Evolutionary conservation across 2,888 invertebrate genomes (phyloP).

Genomic region (Eristalinus sepulchralis): DNA sequence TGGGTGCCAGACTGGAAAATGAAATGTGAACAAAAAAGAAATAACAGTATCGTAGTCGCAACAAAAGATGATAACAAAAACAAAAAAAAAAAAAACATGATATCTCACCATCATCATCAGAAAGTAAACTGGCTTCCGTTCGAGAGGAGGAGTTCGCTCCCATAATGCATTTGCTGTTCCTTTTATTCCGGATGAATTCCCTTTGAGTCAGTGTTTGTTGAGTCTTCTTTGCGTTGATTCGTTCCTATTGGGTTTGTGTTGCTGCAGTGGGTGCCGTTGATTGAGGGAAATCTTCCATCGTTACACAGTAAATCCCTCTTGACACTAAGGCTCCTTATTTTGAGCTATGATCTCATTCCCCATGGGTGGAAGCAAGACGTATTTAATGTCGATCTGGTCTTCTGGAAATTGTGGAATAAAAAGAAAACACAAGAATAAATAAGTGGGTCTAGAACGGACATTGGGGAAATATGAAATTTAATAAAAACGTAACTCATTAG

Average conservation of each 20-base stretch:
- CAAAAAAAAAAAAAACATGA: slow-evolving; percentile 15
- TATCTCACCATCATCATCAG: slow-evolving; percentile 80
- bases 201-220: slow-evolving; percentile 12
- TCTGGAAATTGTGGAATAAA: slow-evolving; percentile 33
- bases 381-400: background rate
- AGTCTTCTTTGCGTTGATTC: background rate
- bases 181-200: slow-evolving; percentile 33
- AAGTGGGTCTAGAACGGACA: background rate
- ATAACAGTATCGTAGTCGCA: background rate
- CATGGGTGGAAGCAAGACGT: background rate
- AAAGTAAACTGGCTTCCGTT: slow-evolving; percentile 78
- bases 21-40: background rate
- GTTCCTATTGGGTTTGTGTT: slow-evolving; percentile 24
- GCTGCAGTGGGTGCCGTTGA: slow-evolving; percentile 15
- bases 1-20: background rate
- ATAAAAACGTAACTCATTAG: background rate
- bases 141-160: slow-evolving; percentile 80
- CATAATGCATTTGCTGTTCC: slow-evolving; percentile 75
- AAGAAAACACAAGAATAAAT: background rate
- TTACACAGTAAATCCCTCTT: slow-evolving; percentile 8
- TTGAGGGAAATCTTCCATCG: slow-evolving; percentile 28
- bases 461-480: background rate
- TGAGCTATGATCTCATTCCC: slow-evolving; percentile 46
- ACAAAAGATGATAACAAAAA: background rate
- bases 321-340: slow-evolving; percentile 28